Evolutionary conservation across 2,113 vertebrate genomes (phyloP).

Genomic region (Anthoscopus minutus): DNA sequence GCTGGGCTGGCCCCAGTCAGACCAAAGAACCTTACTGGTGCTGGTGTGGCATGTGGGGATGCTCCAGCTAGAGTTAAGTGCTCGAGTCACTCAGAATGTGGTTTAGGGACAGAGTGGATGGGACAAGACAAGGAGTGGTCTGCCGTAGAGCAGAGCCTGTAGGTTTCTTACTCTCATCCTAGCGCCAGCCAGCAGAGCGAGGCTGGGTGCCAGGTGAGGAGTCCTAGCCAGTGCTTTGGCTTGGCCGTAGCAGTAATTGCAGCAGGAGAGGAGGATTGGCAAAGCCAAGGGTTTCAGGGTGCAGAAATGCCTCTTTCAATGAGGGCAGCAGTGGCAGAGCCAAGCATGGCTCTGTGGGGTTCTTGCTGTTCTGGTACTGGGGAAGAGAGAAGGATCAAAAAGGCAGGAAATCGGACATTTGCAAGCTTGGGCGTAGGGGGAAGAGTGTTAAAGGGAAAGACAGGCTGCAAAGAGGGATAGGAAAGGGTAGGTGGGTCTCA

Average conservation of each 20-base stretch:
- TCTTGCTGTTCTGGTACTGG: neutral
- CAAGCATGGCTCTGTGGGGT: neutral
- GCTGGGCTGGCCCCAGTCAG: neutral
- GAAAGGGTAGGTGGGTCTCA: neutral
- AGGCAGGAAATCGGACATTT: neutral
- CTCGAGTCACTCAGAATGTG: neutral
- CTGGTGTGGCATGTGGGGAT: neutral
- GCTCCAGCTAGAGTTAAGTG: neutral
- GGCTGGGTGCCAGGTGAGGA: neutral
- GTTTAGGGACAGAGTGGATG: neutral
- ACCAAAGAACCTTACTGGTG: fast-evolving
- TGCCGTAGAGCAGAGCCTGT: neutral
- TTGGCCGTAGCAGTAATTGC: fast-evolving
- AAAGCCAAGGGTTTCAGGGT: neutral
- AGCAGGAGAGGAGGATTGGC: neutral
- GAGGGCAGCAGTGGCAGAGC: neutral
- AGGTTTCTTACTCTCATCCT: neutral
- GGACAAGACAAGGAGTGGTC: neutral
- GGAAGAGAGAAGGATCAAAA: neutral
- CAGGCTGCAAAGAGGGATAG: neutral
- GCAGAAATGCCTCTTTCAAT: neutral
- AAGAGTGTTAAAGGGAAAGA: neutral
- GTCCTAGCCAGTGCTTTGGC: neutral
- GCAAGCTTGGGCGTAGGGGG: neutral
- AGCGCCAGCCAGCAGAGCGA: fast-evolving